Base-by-base conservation (phyloP, 2,888 invertebrate genomes). In the Cybosia mesomella region DNA sequence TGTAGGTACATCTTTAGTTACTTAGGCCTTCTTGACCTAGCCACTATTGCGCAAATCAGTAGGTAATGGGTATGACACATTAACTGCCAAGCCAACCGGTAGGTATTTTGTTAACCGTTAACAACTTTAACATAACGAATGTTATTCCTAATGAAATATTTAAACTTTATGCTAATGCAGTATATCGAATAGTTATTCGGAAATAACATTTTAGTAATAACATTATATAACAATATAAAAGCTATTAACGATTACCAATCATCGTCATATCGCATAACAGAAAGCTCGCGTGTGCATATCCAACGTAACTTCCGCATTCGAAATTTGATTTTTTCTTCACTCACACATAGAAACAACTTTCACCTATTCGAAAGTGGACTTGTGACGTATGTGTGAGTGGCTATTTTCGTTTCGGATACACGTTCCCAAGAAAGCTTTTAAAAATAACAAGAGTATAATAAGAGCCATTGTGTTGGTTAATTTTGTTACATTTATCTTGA, bases 231-330 rank as follows among this genome's bases (percentile, higher is more conserved):
- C 60, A 57, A 69, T 64, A 68, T 70, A 68, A 72, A 74, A 73
- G 72, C 72, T 73, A 75, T 75, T 79, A 75, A 73, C 73, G 72
- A 76, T 80, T 81, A 81, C 65, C 70, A 73, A 81, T 79, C 59
- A 75, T 74, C 73, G 76, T 82, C 80, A 82, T 72, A 82, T 68
- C 72, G 57, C 76, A 71, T 81, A 81, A 83, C 83, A 75, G 81
- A 83, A 83, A 83, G 83, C 83, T 84, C 75, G 82, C 80, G 80
- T 83, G 80, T 83, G 80, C 73, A 82, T 81, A 79, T 83, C 83
- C 81, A 80, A 82, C 77, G 75, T 77, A 75, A 86, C 85, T 87
- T 88, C 88, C 88, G 87, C 77, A 60, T 86, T 81, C 81, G 83
- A 85, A 86, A 79, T 83, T 83, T 77, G 76, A 80, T 74, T 83